phyloP scores from a whole-genome alignment of 2,888 invertebrate genomes.

The Nesidiocoris tenuis region DNA sequence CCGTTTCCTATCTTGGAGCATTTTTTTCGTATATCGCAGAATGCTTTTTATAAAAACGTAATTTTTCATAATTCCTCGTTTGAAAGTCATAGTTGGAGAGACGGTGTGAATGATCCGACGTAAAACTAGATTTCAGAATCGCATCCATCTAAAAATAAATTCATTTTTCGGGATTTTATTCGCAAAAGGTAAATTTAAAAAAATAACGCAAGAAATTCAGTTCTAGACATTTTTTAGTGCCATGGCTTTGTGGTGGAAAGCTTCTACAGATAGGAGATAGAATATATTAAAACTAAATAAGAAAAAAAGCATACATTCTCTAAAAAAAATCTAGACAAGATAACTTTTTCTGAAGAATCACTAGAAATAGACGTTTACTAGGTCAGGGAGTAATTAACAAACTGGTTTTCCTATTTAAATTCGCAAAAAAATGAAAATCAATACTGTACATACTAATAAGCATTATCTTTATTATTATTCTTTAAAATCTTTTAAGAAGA shows the following conservation, averaged over 20 bases:
- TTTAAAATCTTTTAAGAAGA: slow-evolving; percentile 45
- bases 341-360: slow-evolving; percentile 47
- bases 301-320: slow-evolving; percentile 24
- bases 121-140: background rate
- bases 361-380: slow-evolving; percentile 48
- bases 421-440: slow-evolving; percentile 43
- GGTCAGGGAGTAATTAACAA: slow-evolving; percentile 46
- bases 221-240: slow-evolving; percentile 41
- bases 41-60: background rate
- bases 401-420: slow-evolving; percentile 47
- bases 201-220: slow-evolving; percentile 8
- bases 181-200: slow-evolving; percentile 3
- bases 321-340: slow-evolving; percentile 36
- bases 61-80: slow-evolving; percentile 8
- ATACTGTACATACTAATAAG: slow-evolving; percentile 47
- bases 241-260: slow-evolving; percentile 49
- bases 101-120: slow-evolving; percentile 38
- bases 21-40: no score
- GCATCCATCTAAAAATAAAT: background rate
- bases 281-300: slow-evolving; percentile 35
- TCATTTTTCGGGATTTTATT: background rate
- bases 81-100: slow-evolving; percentile 28
- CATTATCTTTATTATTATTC: slow-evolving; percentile 50
- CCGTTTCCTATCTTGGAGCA: no score
- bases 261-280: slow-evolving; percentile 49